Evolutionary conservation across 1,140 invertebrate species (phyloP), one percentile per base, ranked within the genome.

Genomic region (Drosophila mojavensis): DNA sequence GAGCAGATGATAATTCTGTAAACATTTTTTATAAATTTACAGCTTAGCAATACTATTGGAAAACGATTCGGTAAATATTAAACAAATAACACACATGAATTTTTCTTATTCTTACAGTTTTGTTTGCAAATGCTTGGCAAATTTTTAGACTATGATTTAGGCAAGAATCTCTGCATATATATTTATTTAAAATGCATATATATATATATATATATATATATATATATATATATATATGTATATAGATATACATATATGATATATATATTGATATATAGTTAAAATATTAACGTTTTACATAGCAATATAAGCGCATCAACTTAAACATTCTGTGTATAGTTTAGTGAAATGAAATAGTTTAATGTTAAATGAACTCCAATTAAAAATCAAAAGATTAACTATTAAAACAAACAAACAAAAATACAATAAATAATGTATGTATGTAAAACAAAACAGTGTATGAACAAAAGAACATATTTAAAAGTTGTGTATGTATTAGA

Each of bases 341-440:
- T 88, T 88, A 89, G 84, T 83, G 41, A 88, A 88, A 89, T 88
- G 66, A 83, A 83, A 69, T 88, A 88, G 83, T 78, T 82, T 88
- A 88, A 88, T 86, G 79, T 82, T 79, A 70, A 82, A 86, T 73
- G 50, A 75, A 82, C 62, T 76, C 53, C 39, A 74, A 84, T 79
- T 48, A 24, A 77, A 88, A 81, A 68, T 51, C 39, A 69, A 63
- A 64, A 70, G 20, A 55, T 15, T 26, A 45, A 26, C 51, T 62
- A 50, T 50, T 5, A 10, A 33, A 33, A 39, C n/a, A 30, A 36
- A 36, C 6, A 36, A 36, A 36, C 9, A 36, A 33, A 39, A 62
- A 74, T 7, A 11, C 55, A 59, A 33, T 76, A 53, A 71, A 47
- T 55, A 59, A 39, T 47, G 2, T 53, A 30, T 68, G 17, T 58